phyloP scores from a whole-genome alignment of 2,797 vertebrate species.

The Champsocephalus esox region DNA sequence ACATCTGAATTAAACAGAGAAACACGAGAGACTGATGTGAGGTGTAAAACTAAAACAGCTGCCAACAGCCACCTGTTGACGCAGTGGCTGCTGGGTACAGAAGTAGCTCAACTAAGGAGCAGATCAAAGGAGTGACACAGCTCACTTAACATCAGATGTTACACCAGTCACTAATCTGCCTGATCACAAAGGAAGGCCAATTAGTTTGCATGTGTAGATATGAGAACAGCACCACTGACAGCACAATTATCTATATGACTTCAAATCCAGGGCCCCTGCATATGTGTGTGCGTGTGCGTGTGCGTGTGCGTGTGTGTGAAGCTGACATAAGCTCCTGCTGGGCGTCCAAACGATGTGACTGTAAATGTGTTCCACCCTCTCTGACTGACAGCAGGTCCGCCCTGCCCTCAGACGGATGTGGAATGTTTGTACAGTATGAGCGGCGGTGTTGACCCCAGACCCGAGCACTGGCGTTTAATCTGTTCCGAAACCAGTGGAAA shows the following conservation, averaged over 20 bases:
- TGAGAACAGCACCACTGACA: background rate
- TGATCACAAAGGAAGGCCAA: conserved; percentile 11
- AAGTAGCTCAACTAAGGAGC: background rate
- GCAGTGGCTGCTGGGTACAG: background rate
- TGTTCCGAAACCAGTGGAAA: conserved; percentile 62
- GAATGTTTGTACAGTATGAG: conserved; percentile 69
- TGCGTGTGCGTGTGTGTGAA: background rate
- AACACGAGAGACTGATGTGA: background rate
- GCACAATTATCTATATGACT: background rate
- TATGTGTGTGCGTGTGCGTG: too few relatives aligned
- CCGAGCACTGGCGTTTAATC: conserved; percentile 53
- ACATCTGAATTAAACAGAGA: background rate
- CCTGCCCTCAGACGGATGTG: conserved; percentile 62
- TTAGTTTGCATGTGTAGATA: conserved; percentile 5
- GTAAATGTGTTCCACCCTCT: conserved; percentile 63
- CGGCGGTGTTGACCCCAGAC: conserved; percentile 42
- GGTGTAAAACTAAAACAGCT: conserved; percentile 24
- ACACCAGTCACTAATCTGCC: background rate
- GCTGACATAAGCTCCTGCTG: conserved; percentile 41
- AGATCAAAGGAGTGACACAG: conserved; percentile 19
- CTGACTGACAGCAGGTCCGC: conserved; percentile 65
- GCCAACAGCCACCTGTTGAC: conserved; percentile 30
- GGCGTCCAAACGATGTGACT: conserved; percentile 41
- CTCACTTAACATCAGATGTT: conserved; percentile 21
- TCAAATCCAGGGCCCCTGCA: background rate